Evolutionary conservation across 2,113 vertebrate genomes (phyloP).

Genomic region (Brachirus orientalis): DNA sequence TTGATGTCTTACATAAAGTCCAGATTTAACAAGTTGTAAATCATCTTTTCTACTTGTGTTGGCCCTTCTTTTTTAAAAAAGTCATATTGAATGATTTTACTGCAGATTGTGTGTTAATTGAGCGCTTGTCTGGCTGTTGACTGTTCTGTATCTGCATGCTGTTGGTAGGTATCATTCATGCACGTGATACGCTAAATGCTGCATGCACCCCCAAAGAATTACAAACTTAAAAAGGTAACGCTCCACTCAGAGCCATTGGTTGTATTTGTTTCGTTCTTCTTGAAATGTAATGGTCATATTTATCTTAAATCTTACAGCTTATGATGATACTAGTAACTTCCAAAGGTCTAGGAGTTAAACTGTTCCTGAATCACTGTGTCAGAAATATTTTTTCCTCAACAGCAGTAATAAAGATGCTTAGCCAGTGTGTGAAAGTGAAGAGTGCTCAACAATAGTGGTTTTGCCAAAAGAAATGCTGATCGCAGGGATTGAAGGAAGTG

Average conservation of each 20-base stretch:
- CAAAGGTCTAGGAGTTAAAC: not conserved
- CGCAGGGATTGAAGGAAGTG: not conserved
- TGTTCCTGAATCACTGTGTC: not conserved
- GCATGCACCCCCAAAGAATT: slow-evolving; percentile 56
- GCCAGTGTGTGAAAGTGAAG: slow-evolving; percentile 3
- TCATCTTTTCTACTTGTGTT: slow-evolving; percentile 40
- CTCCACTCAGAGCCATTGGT: not conserved
- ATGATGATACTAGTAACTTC: not conserved
- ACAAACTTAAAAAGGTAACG: not conserved
- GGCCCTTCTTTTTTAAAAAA: slow-evolving; percentile 12
- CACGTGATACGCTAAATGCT: slow-evolving; percentile 56
- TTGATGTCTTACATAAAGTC: slow-evolving; percentile 47
- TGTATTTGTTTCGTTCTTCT: not conserved
- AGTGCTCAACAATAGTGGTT: not conserved
- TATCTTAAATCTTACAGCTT: not conserved
- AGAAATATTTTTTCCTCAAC: not conserved
- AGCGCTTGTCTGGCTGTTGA: slow-evolving; percentile 50
- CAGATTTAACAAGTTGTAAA: slow-evolving; percentile 46
- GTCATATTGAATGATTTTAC: slow-evolving; percentile 29
- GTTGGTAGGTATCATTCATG: slow-evolving; percentile 53
- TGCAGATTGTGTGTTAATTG: slow-evolving; percentile 42
- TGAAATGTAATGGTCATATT: not conserved
- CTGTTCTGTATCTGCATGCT: slow-evolving; percentile 70
- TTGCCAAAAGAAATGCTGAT: slow-evolving; percentile 14
- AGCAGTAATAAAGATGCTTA: slow-evolving; percentile 1